These are phyloP conservation scores for Antechinus flavipes DNA, from an alignment of 2,113 vertebrate genomes.

Conservation along the genomic window DNA sequence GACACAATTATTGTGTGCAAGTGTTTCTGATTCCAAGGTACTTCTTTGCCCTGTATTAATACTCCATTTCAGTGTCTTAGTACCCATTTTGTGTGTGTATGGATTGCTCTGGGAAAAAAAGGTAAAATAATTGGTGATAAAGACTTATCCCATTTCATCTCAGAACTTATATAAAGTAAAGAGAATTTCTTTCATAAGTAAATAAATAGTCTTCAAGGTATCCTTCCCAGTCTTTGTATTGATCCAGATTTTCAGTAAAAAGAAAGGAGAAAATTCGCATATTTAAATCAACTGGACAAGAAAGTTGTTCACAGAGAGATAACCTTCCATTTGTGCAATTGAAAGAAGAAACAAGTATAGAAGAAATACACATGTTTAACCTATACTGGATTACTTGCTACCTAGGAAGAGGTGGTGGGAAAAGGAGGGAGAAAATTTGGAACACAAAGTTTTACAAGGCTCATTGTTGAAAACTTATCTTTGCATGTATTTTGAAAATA, in stretches of 20 bases:
- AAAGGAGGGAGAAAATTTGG: no score
- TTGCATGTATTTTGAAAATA: no score
- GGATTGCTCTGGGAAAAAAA: no score
- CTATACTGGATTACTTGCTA: no score
- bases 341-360: background rate
- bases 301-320: background rate
- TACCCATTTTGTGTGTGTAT: no score
- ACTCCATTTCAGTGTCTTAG: background rate
- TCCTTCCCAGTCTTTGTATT: background rate
- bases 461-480: no score
- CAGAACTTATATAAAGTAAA: background rate
- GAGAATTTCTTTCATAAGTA: background rate
- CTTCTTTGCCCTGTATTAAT: background rate
- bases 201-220: background rate
- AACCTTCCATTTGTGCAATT: background rate
- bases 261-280: background rate
- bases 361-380: no score
- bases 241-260: background rate
- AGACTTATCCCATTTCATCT: background rate
- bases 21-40: background rate
- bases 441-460: no score
- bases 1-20: background rate
- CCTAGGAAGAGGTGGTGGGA: no score
- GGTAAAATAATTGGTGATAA: background rate
- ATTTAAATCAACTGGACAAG: background rate